Conservation (phyloP, 1,140 invertebrate genomes). For the Choristoneura fumiferana region DNA sequence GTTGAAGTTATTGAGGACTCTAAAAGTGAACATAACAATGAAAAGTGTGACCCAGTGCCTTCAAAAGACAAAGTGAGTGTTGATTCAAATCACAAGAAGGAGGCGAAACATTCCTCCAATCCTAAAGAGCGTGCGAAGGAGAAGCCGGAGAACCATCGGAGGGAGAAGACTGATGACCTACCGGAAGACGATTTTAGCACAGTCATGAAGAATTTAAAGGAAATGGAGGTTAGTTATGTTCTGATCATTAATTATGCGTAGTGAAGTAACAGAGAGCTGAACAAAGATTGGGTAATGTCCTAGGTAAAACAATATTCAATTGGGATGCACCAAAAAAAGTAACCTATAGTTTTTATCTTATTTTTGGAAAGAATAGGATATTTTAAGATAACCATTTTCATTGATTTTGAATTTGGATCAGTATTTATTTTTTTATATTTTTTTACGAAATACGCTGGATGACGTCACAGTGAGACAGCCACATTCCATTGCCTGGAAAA, state of each 20-base stretch:
- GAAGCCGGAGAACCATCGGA: slow-evolving; percentile 30
- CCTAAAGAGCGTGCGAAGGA: slow-evolving; percentile 33
- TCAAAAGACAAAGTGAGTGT: slow-evolving; percentile 57
- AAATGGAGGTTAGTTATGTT: slow-evolving; percentile 44
- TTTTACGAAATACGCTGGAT: too few species aligned
- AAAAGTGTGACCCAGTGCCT: slow-evolving; percentile 64
- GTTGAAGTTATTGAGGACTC: slow-evolving; percentile 65
- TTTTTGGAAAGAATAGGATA: too few species aligned
- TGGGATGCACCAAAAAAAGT: too few species aligned
- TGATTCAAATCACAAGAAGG: slow-evolving; percentile 30
- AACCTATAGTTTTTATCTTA: too few species aligned
- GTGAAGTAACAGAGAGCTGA: too few species aligned
- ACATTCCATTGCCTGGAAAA: too few species aligned
- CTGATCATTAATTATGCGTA: neutral
- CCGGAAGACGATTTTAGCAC: slow-evolving; percentile 53
- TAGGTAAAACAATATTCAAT: too few species aligned
- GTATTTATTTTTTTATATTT: too few species aligned
- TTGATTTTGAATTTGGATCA: too few species aligned
- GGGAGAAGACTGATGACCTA: slow-evolving; percentile 37
- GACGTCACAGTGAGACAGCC: too few species aligned
- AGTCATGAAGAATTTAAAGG: slow-evolving; percentile 47
- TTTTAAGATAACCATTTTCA: too few species aligned
- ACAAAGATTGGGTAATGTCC: too few species aligned
- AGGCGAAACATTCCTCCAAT: slow-evolving; percentile 21
- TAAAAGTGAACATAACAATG: slow-evolving; percentile 48